Percentiles rank a stretch among this genome's conserved stretches.
phyloP scores from a whole-genome alignment of 1,140 invertebrate genomes.

The Anastrepha obliqua region DNA sequence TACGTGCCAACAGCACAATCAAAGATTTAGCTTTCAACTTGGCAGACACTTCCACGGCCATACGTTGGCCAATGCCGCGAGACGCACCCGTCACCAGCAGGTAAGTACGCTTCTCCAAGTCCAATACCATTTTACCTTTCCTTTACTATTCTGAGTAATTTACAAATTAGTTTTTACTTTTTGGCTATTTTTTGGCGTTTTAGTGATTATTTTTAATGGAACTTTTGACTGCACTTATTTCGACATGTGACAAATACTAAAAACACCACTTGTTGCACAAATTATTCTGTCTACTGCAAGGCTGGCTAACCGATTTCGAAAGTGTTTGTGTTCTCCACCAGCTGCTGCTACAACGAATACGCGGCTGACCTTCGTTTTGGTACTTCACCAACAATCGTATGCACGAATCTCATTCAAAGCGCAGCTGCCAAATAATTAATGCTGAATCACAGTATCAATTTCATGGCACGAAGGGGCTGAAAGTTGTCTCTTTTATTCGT shows the following conservation, averaged over 20 bases:
- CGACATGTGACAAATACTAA: not conserved
- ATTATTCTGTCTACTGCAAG: not conserved
- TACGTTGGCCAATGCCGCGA: slow-evolving; percentile 87
- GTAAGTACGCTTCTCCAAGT: slow-evolving; percentile 75
- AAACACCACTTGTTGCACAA: slow-evolving; percentile 33
- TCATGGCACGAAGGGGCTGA: no score
- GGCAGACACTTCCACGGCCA: slow-evolving; percentile 82
- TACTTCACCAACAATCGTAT: slow-evolving; percentile 10
- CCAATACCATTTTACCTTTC: slow-evolving; percentile 58
- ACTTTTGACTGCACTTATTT: slow-evolving; percentile 12
- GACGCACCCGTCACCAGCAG: slow-evolving; percentile 90
- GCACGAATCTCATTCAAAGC: slow-evolving; percentile 28
- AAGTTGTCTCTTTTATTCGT: not conserved
- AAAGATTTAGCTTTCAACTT: slow-evolving; percentile 80
- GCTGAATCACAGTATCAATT: slow-evolving; percentile 9
- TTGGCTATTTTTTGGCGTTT: no score
- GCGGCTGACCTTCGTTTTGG: slow-evolving; percentile 13
- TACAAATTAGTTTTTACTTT: not conserved
- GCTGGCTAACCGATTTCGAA: not conserved
- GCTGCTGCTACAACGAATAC: not conserved
- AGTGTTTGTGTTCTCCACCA: not conserved
- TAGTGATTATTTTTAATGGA: not conserved
- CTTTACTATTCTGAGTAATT: not conserved
- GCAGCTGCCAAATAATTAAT: not conserved
- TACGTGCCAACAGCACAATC: slow-evolving; percentile 86